Evolutionary conservation across 2,888 invertebrate species (phyloP).

Genomic region (Pristionchus japonicus): DNA sequence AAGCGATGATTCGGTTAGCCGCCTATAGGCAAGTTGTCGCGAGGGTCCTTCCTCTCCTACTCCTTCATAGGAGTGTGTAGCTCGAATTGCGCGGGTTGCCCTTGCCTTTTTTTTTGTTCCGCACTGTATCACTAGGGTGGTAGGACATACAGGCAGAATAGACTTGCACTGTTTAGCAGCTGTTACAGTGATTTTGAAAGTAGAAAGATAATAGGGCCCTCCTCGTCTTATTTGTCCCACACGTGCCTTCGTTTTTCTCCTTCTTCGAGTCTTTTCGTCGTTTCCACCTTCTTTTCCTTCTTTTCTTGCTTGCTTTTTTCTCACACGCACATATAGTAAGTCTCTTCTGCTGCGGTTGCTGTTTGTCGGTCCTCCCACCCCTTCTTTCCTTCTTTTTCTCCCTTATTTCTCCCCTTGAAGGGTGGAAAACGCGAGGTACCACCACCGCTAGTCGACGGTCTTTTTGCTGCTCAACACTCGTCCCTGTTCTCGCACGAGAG

Average conservation of each 20-base stretch:
- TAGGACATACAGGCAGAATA: no score
- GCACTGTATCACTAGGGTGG: no score
- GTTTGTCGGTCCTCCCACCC: background rate
- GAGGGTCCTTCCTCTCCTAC: background rate
- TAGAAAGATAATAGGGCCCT: no score
- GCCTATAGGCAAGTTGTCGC: background rate
- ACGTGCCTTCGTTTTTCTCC: background rate
- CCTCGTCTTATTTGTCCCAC: background rate
- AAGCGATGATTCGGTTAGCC: conserved; percentile 19
- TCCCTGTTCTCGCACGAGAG: background rate
- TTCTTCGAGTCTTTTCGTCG: background rate
- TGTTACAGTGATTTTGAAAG: no score
- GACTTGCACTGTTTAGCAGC: no score
- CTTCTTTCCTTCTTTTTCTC: background rate
- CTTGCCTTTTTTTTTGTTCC: no score
- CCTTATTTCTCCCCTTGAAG: background rate
- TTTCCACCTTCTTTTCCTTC: background rate
- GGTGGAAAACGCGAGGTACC: background rate
- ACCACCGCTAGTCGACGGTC: background rate
- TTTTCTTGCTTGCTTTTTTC: background rate
- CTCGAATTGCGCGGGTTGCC: no score
- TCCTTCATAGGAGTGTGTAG: background rate
- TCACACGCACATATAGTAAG: background rate
- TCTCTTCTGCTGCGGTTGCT: background rate
- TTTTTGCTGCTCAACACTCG: background rate